A percentile compares a stretch with the other conserved stretches of the same genome.
Evolutionary conservation across 2,888 invertebrate genomes (phyloP).

Genomic region (Rapana venosa): DNA sequence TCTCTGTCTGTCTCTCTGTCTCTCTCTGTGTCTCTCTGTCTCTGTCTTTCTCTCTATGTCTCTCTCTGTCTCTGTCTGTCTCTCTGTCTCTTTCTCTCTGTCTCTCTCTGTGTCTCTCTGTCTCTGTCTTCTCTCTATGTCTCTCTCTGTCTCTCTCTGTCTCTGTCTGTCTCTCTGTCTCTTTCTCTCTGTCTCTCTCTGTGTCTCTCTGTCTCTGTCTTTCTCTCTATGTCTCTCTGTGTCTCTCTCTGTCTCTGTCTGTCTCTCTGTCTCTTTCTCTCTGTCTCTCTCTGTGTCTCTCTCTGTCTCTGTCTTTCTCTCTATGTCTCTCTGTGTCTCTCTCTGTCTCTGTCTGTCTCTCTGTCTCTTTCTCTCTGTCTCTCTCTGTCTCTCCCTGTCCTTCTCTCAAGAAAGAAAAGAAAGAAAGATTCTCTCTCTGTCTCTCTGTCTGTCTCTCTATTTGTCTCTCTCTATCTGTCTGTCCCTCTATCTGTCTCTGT

Average conservation of each 20-base stretch:
- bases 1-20: background rate
- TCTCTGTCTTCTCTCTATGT: background rate
- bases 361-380: background rate
- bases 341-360: background rate
- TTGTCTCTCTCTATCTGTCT: background rate
- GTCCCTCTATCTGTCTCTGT: no score
- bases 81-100: background rate
- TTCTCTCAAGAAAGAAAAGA: no score
- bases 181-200: background rate
- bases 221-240: background rate
- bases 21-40: background rate
- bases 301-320: background rate
- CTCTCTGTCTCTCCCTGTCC: background rate
- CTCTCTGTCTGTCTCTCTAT: background rate
- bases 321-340: background rate
- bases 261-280: background rate
- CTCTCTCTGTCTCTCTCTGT: background rate
- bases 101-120: background rate
- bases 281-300: background rate
- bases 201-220: background rate
- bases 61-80: background rate
- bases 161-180: no score
- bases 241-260: slow-evolving; percentile 1
- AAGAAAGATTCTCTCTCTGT: background rate
- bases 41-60: background rate